Evolutionary conservation across 2,888 invertebrate species (phyloP), one percentile per base, ranked within the genome.

Genomic region (Nomada fabriciana): DNA sequence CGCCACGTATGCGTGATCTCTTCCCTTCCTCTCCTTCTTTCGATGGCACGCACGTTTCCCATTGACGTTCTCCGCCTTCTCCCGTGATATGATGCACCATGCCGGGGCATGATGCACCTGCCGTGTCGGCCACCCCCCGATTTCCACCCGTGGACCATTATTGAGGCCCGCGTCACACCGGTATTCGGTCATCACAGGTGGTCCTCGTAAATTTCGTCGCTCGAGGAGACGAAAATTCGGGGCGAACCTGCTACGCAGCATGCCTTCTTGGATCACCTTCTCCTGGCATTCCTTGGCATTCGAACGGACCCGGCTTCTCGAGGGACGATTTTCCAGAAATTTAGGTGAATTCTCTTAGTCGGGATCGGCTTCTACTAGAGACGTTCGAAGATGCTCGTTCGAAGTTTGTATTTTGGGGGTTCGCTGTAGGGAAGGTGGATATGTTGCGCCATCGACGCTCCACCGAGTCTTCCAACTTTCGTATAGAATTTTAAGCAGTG

Each of bases 1-100:
- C 43, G 61, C 61, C 43, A 9, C 18, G 20, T 15, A 59, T 25
- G 15, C 83, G 82, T 78, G 80, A 83, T 87, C 77, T 61, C 69
- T 70, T 47, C 15, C 11, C 47, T 47, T 15, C 47, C 47, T 15
- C 47, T 47, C 15, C 15, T 47, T 47, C 7, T 47, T 29, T 69
- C 7, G 15, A 0, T 7, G 20, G 18, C 43, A 11, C 23, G 36
- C 9, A n/a, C 67, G 61, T 69, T 74, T 77, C 59, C 77, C 79
- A 82, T 82, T 82, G 79, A 79, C 86, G 74, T 76, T 43, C 71
- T 73, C 52, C 70, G 55, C 65, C 60, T 57, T 55, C 63, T 52
- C 36, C 20, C 53, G 59, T 64, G 68, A 78, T 70, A 74, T 55
- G 60, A 74, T 57, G 72, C 55, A n/a, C 64, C 47, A 20, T 42